Evolutionary conservation across 2,797 vertebrate genomes (phyloP).

Genomic region (Acridotheres tristis): DNA sequence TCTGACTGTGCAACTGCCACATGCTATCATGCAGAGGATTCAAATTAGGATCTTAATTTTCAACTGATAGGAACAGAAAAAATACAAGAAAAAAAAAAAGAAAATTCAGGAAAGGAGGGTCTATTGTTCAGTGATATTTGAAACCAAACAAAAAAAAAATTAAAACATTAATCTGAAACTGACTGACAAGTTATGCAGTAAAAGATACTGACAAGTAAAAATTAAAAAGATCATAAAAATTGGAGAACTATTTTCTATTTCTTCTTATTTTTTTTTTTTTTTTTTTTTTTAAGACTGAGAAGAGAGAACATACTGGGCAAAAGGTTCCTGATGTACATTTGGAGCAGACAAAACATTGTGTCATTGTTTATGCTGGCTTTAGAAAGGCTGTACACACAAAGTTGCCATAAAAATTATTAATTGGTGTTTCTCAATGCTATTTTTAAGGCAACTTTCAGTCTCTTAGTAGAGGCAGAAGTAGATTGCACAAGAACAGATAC

Average conservation of each 20-base stretch:
- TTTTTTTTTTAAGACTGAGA: not conserved
- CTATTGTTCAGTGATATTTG: not conserved
- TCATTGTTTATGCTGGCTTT: not conserved
- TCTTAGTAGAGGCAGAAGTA: not conserved
- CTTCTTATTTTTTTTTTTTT: not conserved
- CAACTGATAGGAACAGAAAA: not conserved
- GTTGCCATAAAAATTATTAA: not conserved
- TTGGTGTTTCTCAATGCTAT: not conserved
- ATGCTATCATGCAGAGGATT: not conserved
- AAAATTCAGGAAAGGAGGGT: not conserved
- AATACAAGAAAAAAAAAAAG: rapidly evolving
- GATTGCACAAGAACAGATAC: not conserved
- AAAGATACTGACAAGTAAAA: not conserved
- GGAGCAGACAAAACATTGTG: not conserved
- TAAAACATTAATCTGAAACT: not conserved
- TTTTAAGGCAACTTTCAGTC: not conserved
- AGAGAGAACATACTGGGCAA: not conserved
- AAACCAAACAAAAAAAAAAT: not conserved
- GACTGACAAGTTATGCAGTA: not conserved
- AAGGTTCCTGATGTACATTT: not conserved
- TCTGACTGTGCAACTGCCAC: not conserved
- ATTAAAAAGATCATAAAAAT: not conserved
- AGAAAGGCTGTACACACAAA: not conserved
- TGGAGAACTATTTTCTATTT: not conserved
- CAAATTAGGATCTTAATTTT: not conserved